Base-by-base conservation (phyloP, 1,140 invertebrate genomes). In the Papilio xuthus region DNA sequence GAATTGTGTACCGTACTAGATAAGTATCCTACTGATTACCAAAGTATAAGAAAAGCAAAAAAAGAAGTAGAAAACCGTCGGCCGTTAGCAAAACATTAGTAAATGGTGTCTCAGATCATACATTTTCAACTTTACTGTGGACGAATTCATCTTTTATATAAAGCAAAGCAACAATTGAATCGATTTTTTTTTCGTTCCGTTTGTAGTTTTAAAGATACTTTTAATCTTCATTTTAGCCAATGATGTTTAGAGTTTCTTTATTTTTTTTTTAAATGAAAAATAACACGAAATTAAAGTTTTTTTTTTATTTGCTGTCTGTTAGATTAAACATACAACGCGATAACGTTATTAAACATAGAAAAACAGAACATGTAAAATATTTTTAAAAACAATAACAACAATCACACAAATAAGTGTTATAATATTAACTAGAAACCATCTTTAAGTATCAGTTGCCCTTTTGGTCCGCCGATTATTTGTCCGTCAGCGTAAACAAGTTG, bases 401-500 rank as follows among this genome's bases (percentile, higher is more conserved):
- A 42, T 76, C 53, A 72, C 78, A 71, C 70, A 82, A 47, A 47
- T 56, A 69, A 56, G 41, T 75, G 70, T 73, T 6, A 63, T 72
- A 23, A 76, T 76, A 56, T 41, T 77, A 79, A 41, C 70, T 76
- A 78, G 72, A 37, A 81, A 75, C 75, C 78, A 71, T 86, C 78
- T 75, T 89, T 92, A 20, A 92, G 78, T 70, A 94, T 80, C 53
- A 95, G 79, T 78, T 91, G 83, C 82, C 95, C 95, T 78, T 82
- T 85, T 4, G 94, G 93, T 74, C 81, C 78, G 15, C 87, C 85
- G 7, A 84, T 80, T 50, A 95, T 79, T 80, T 90, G 82, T 41
- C 90, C 93, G 80, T 95, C 82, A 63, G 94, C 85, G 75, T 92
- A 95, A 63, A 95, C 90, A 4, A 94, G 85, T 78, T 94, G 86